phyloP scores from a whole-genome alignment of 2,888 invertebrate species.

The Eupithecia pulchellata region DNA sequence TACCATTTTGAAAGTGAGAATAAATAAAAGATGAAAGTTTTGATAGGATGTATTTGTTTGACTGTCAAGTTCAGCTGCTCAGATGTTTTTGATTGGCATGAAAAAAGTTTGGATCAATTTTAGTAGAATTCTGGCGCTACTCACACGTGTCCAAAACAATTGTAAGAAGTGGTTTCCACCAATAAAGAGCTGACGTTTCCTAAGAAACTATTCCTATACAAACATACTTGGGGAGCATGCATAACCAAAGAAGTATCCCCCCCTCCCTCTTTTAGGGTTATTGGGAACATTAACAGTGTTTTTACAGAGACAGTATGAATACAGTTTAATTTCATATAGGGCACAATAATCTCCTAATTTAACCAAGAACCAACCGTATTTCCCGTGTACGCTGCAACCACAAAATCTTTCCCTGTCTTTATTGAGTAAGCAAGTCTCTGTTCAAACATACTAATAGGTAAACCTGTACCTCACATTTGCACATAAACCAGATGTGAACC shows the following conservation, averaged over 20 bases:
- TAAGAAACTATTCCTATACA: neutral
- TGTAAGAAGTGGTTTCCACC: neutral
- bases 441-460: constrained; percentile 15
- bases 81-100: neutral
- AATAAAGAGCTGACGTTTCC: neutral
- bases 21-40: neutral
- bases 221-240: too few species aligned
- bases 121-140: too few species aligned
- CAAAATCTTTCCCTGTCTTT: neutral
- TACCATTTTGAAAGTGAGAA: neutral
- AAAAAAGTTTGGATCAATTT: neutral
- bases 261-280: too few species aligned
- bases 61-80: neutral
- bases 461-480: constrained; percentile 9
- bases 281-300: too few species aligned
- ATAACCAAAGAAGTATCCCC: too few species aligned
- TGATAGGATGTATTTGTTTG: neutral
- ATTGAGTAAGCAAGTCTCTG: neutral
- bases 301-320: too few species aligned
- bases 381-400: neutral
- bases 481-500: constrained; percentile 16
- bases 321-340: neutral
- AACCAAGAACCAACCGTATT: neutral
- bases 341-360: neutral
- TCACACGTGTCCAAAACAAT: too few species aligned